These are phyloP conservation scores for Tenthredo livida DNA, from an alignment of 2,888 invertebrate genomes.

Conservation along the genomic window DNA sequence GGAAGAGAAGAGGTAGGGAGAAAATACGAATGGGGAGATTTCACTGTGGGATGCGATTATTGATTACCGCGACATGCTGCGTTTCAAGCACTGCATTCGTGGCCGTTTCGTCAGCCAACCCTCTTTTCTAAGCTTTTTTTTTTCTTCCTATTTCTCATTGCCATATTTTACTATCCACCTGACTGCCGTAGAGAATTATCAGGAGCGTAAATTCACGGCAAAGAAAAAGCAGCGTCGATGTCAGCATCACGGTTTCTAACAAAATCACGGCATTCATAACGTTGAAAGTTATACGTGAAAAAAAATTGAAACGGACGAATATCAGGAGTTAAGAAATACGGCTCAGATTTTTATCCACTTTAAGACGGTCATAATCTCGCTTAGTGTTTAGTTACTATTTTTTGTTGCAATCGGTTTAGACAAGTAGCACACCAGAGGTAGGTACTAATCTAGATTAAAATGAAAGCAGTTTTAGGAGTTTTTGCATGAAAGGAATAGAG, in stretches of 20 bases:
- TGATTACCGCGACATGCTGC: slow-evolving; percentile 37
- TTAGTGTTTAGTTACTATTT: not conserved
- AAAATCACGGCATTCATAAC: not conserved
- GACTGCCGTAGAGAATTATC: not conserved
- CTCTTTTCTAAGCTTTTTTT: not conserved
- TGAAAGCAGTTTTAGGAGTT: not conserved
- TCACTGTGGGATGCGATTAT: slow-evolving; percentile 47
- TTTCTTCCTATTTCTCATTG: not conserved
- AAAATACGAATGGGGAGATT: slow-evolving; percentile 42
- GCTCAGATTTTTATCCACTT: not conserved
- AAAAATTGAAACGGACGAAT: not conserved
- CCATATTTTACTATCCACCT: not conserved
- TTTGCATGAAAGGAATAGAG: not conserved
- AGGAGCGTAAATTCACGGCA: not conserved
- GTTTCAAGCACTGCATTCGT: slow-evolving; percentile 38
- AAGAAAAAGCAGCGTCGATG: not conserved
- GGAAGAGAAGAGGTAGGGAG: slow-evolving; percentile 10
- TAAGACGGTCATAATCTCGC: too few species aligned
- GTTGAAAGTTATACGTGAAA: not conserved
- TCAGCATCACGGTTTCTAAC: not conserved
- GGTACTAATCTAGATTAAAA: not conserved
- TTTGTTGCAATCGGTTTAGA: not conserved
- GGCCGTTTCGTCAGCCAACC: not conserved
- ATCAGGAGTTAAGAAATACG: not conserved
- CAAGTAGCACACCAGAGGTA: not conserved